Base-by-base conservation (phyloP, 2,888 invertebrate species). In the Amblyjoppa fuscipennis region DNA sequence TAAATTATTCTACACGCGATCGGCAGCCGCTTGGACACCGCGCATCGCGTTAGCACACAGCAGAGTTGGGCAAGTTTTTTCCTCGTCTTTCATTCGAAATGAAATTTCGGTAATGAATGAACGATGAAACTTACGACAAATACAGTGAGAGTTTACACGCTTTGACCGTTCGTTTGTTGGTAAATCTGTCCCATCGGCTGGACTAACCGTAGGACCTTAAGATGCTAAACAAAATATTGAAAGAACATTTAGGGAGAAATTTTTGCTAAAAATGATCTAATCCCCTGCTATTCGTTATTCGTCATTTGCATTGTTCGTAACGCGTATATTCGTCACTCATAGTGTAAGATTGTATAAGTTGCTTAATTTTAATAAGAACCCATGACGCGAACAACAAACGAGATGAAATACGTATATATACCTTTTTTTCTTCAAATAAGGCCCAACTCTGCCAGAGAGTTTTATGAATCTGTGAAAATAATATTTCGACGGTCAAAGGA, bases 301-400 rank as follows among this genome's bases (percentile, higher is more conserved):
- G 64, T 64, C 61, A 75, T 64, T 61, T 13, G 5, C 20, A 28
- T 66, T 49, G 31, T 38, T 66, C 51, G 64, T 66, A 51, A 51
- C 59, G 31, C 64, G 13, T 16, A 34, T 31, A 31, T 16, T 64
- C 64, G 31, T 34, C 31, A 16, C 16, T 6, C 16, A 64, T 31
- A 34, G 34, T 34, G 13, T 64, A 64, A 64, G 64, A 64, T 16
- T 64, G 31, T 64, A 64, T 64, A 64, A 64, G 64, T 64, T 64
- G 64, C 64, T 64, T 64, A 64, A 64, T 64, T 64, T 64, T 34
- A 34, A 13, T 64, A 64, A 34, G 34, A 34, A 34, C 34, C 34
- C 64, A 64, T 64, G 64, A 64, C 64, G 64, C 31, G 16, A 31
- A 34, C 31, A n/a, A 64, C 31, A 34, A 64, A 64, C 31, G 31